phyloP scores from a whole-genome alignment of 92 coral and sea anemone species.

The Plumapathes pennacea region DNA sequence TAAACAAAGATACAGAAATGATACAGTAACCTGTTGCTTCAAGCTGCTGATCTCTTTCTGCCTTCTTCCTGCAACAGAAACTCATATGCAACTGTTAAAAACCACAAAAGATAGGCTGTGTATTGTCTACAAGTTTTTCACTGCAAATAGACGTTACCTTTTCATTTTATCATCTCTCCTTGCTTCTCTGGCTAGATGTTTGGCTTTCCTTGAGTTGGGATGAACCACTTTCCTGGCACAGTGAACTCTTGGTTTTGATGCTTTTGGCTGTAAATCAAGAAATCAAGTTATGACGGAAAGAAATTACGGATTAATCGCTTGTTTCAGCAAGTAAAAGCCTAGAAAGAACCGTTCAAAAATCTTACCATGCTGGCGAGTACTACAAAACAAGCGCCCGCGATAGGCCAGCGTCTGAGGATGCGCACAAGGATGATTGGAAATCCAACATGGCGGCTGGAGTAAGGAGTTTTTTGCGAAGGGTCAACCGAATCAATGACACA shows the following conservation, averaged over 20 bases:
- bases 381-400: slow-evolving; percentile 12
- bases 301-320: not conserved
- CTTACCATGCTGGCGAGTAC: not conserved
- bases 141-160: slow-evolving; percentile 16
- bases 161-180: slow-evolving; percentile 71
- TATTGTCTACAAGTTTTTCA: not conserved
- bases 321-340: not conserved
- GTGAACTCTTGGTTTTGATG: slow-evolving; percentile 50
- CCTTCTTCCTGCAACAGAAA: slow-evolving; percentile 46
- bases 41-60: slow-evolving; percentile 43
- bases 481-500: slow-evolving; percentile 73
- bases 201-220: slow-evolving; percentile 80
- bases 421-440: not conserved
- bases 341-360: not conserved
- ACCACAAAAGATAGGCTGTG: too few species aligned
- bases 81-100: too few species aligned
- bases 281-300: not conserved
- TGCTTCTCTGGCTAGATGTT: slow-evolving; percentile 70
- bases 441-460: slow-evolving; percentile 90
- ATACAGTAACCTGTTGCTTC: slow-evolving; percentile 41
- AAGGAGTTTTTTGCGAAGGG: slow-evolving; percentile 56
- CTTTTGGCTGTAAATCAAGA: slow-evolving; percentile 42
- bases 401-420: slow-evolving; percentile 8
- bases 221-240: slow-evolving; percentile 69
- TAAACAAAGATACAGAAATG: too few species aligned